Conservation (phyloP, 2,113 vertebrate species). For the Meriones unguiculatus region DNA sequence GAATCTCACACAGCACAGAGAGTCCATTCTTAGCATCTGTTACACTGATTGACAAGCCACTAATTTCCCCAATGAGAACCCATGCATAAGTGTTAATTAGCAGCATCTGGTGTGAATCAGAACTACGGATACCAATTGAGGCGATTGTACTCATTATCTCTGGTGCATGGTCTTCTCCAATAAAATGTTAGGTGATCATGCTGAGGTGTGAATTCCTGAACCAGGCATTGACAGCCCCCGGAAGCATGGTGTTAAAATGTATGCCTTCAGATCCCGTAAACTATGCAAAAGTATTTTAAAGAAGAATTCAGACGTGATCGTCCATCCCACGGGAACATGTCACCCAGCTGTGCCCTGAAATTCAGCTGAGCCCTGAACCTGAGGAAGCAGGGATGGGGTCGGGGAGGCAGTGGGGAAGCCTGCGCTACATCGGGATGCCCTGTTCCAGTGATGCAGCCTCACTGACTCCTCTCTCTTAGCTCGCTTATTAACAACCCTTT, state of each 20-base stretch:
- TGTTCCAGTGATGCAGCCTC: not conserved
- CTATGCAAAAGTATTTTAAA: not conserved
- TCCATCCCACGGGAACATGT: not conserved
- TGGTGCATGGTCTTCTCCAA: slow-evolving; percentile 8
- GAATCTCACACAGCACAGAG: not conserved
- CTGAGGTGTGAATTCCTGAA: slow-evolving; percentile 44
- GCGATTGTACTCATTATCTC: slow-evolving; percentile 31
- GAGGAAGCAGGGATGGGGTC: too few species aligned
- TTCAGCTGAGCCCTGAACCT: not conserved
- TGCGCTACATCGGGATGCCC: not conserved
- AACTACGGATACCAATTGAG: slow-evolving; percentile 23
- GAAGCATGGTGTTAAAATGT: not conserved
- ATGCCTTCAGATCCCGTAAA: not conserved
- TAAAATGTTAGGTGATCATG: slow-evolving; percentile 38
- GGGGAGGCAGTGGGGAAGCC: not conserved
- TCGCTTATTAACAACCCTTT: not conserved
- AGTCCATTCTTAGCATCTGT: slow-evolving; percentile 49
- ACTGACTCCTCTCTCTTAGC: not conserved
- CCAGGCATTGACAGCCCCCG: not conserved
- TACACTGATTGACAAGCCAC: slow-evolving; percentile 47
- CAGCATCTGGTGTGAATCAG: slow-evolving; percentile 55
- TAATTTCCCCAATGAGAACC: slow-evolving; percentile 59
- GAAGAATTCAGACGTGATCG: not conserved
- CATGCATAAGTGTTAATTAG: slow-evolving; percentile 63
- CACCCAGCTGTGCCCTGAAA: not conserved